Evolutionary conservation across 1,140 invertebrate genomes (phyloP), one percentile per base, ranked within the genome.

Genomic region (Cotesia vestalis): DNA sequence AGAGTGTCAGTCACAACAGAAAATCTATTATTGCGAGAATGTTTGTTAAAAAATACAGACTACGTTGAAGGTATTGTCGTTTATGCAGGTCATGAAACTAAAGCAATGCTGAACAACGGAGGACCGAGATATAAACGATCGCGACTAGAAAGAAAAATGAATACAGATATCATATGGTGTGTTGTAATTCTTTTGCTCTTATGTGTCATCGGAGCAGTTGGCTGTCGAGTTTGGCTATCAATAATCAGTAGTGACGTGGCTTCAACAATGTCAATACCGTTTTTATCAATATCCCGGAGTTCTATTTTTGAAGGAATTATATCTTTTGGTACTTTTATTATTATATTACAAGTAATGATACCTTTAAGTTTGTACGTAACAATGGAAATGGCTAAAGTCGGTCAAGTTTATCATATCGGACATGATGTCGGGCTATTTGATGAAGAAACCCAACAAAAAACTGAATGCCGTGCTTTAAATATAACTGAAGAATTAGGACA

Each of bases 401-500:
- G 96, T 38, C 98, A 99, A 89, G 94, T 98, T 14, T 98, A 94
- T 85, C 95, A 98, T 83, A 98, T 99, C 71, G 94, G 97, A 78
- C 92, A 96, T 78, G 97, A 99, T 84, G 86, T 91, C 3, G 91
- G 95, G 60, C 87, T 99, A 76, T 96, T 94, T 80, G 95, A 98
- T 86, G 86, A 91, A 8, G 88, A 91, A 57, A 94, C 91, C 4
- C 93, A 96, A 81, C 97, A 94, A 77, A 88, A 93, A 73, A 92
- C 95, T n/a, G 96, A 98, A 85, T 98, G 97, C 83, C 89, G 97
- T 69, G 97, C 97, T 40, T 89, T 98, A 74, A 99, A 99, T 83
- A 99, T 99, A 62, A 96, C 97, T 0, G 97, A 99, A 85, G 97
- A 99, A 85, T 88, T 99, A 60, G 98, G 97, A 3, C 96, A 98